Evolutionary conservation across 2,797 vertebrate genomes (phyloP), one percentile per base, ranked within the genome.

Genomic region (Enteromius treurensis): DNA sequence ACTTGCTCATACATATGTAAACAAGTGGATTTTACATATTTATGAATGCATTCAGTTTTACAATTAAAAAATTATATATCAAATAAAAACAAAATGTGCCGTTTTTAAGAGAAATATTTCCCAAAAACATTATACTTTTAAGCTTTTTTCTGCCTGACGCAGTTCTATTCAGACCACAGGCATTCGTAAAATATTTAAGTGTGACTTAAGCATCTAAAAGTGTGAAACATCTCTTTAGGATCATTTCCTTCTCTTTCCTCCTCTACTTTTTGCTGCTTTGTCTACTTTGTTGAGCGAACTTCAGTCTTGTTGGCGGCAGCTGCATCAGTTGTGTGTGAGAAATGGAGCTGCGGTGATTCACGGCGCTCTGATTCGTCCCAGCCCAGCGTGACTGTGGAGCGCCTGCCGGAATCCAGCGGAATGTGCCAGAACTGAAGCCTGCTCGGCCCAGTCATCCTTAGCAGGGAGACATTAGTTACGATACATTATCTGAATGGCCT

Each of bases 401-500:
- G 76, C 65, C 79, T 82, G 77, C 79, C 71, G 95, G 95, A 96
- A 96, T 96, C 92, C 95, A 96, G 96, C 95, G 95, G 96, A 96
- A 96, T 96, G 95, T 95, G 94, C 95, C 94, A 93, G 93, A 94
- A 91, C 92, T 93, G 90, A 94, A 92, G 93, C 93, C 90, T 91
- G 94, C 94, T 94, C 92, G 94, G 94, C 93, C 95, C 95, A 96
- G 93, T 95, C 95, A 96, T 95, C 94, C 95, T 96, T 96, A 93
- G 94, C 95, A 92, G 53, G 93, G 94, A 95, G 90, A 92, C 95
- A 95, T 96, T 95, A 95, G 95, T 96, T 95, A 96, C 94, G 93
- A 94, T 92, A 93, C 93, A 95, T 96, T 94, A 94, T 95, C 81
- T 70, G 82, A 89, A 85, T 82, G 94, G 93, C 92, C 93, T 91